These are phyloP conservation scores for Spatula versicolor DNA, from an alignment of 2,797 vertebrate species.

Conservation along the genomic window DNA sequence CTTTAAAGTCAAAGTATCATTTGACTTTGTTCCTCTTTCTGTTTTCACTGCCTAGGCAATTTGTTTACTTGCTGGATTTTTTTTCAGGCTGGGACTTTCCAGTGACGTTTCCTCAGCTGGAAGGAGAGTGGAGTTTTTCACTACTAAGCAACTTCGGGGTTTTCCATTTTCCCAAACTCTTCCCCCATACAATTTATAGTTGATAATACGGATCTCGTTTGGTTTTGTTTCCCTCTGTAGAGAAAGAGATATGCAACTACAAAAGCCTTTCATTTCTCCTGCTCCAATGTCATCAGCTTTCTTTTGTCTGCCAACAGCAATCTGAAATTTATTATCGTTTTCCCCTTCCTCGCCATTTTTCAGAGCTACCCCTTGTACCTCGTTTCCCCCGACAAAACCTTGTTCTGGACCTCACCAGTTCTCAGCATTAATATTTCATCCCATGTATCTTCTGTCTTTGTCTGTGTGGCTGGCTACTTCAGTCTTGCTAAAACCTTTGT, in stretches of 20 bases:
- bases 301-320: not conserved
- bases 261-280: not conserved
- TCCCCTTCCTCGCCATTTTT: not conserved
- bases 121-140: not conserved
- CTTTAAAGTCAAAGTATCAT: not conserved
- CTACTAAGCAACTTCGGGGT: not conserved
- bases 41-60: not conserved
- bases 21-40: conserved; percentile 57
- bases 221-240: conserved; percentile 19
- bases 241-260: not conserved
- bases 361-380: not conserved
- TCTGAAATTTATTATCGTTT: not conserved
- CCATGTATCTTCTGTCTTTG: not conserved
- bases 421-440: not conserved
- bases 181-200: not conserved
- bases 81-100: conserved; percentile 52
- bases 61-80: conserved; percentile 18
- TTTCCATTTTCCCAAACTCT: conserved; percentile 40
- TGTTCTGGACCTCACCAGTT: not conserved
- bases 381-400: not conserved
- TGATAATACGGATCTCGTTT: not conserved
- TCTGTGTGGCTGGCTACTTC: not conserved
- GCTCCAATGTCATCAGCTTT: not conserved
- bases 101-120: conserved; percentile 33
- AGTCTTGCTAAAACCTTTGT: not conserved